These are phyloP conservation scores for Puntigrus tetrazona DNA, from an alignment of 2,113 vertebrate species.

Conservation along the genomic window DNA sequence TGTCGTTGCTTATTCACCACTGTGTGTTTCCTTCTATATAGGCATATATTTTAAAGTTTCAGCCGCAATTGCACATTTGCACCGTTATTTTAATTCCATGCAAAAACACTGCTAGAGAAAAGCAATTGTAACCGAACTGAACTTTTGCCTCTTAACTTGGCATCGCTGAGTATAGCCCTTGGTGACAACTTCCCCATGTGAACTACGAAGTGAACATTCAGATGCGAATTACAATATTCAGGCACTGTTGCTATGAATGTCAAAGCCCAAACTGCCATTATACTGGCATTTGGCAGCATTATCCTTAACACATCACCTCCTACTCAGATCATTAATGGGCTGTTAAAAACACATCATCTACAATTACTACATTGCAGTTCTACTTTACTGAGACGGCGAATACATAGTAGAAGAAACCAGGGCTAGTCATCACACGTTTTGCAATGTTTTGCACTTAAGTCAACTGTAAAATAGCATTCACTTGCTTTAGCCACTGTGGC, in stretches of 20 bases:
- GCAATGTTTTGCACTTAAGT: not conserved
- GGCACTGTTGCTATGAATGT: not conserved
- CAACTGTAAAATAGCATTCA: not conserved
- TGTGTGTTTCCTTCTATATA: not conserved
- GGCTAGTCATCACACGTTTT: not conserved
- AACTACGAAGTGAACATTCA: not conserved
- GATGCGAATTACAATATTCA: slow-evolving; percentile 2
- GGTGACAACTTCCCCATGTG: not conserved
- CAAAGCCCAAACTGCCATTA: slow-evolving; percentile 3
- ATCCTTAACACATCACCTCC: not conserved
- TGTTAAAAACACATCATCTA: not conserved
- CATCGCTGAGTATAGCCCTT: not conserved
- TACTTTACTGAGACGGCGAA: not conserved
- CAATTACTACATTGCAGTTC: not conserved
- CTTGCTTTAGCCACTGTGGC: not conserved
- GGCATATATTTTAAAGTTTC: not conserved
- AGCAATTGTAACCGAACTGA: not conserved
- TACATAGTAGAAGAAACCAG: not conserved
- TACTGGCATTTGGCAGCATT: slow-evolving; percentile 2
- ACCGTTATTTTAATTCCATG: not conserved
- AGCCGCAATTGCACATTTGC: not conserved
- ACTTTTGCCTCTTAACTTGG: not conserved
- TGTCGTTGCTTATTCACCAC: not conserved
- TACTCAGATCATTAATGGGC: not conserved
- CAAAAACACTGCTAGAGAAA: not conserved